These are phyloP conservation scores for Catharus bicknelli DNA, from an alignment of 2,113 vertebrate species.

Conservation along the genomic window DNA sequence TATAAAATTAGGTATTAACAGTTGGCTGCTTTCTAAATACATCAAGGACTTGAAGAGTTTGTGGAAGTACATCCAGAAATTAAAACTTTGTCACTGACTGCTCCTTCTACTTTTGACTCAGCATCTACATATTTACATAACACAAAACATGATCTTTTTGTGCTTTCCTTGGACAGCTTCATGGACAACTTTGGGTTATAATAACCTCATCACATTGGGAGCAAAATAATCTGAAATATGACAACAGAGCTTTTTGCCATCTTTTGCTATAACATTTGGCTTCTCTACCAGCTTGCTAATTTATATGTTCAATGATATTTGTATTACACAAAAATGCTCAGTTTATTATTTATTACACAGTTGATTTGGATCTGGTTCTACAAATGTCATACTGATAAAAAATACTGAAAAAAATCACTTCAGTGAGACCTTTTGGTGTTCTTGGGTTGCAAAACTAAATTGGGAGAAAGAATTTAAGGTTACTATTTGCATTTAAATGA, in stretches of 20 bases:
- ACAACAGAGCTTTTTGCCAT: not conserved
- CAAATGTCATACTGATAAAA: not conserved
- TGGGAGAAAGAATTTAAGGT: conserved; percentile 9
- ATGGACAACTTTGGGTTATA: not conserved
- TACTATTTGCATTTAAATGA: conserved; percentile 61
- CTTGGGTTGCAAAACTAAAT: not conserved
- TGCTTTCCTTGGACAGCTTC: not conserved
- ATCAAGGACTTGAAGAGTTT: not conserved
- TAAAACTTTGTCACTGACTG: not conserved
- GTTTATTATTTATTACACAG: not conserved
- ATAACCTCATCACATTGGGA: not conserved
- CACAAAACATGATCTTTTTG: not conserved
- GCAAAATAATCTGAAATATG: not conserved
- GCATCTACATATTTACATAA: not conserved
- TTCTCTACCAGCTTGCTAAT: not conserved
- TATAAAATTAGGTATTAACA: not conserved
- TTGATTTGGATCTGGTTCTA: conserved; percentile 13
- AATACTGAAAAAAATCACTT: not conserved
- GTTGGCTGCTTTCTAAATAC: not conserved
- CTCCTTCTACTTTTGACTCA: not conserved
- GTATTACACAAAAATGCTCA: not conserved
- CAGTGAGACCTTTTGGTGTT: not conserved
- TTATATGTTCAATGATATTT: conserved; percentile 26
- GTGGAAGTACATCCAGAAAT: not conserved
- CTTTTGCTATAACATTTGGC: not conserved